Base-by-base conservation (phyloP, 1,140 invertebrate genomes). In the Lamellibrachia luymesi region DNA sequence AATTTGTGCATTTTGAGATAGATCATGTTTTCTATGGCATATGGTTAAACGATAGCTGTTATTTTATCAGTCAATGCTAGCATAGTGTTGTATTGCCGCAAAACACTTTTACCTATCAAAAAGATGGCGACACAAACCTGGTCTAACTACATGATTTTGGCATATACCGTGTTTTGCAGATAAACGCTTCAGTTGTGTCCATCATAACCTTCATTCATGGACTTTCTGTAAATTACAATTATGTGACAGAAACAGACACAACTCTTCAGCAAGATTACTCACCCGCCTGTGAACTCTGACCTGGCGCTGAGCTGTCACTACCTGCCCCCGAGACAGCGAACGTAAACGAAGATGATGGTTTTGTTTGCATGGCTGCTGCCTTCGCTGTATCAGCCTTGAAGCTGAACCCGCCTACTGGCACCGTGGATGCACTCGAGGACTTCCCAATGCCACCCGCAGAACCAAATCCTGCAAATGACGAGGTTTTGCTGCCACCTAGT, bases 391-490 rank as follows among this genome's bases (percentile, higher is more conserved):
- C 64, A 22, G 64, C 64, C 64, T 80, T 80, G 64, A 80, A 80
- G 25, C 64, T 80, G 64, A 80, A 80, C 64, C 64, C 64, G 25
- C 64, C 25, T 80, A 22, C 64, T 80, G 50, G 64, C 13, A 64
- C 38, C 4, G 50, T 80, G 64, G 64, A 22, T 10, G 4, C 17
- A 22, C 64, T 80, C 0, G 64, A 51, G 8, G 25, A 64, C n/a
- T 92, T n/a, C 17, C 52, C 38, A 49, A 27, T 92, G 93, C 92
- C 52, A 90, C 92, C 51, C 25, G 93, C 91, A 94, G 93, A 94
- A 94, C 94, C 93, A 91, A 93, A 93, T 50, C 93, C 93, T 93
- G 92, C 51, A n/a, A 52, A 90, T 50, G 92, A n/a, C 25, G 94
- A 52, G 50, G 51, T 51, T 2, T 51, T 50, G 5, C 51, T 27